A percentile compares a stretch with the other conserved stretches of the same genome.
These are phyloP conservation scores for Aphis gossypii DNA, from an alignment of 1,140 invertebrate species.

Conservation along the genomic window DNA sequence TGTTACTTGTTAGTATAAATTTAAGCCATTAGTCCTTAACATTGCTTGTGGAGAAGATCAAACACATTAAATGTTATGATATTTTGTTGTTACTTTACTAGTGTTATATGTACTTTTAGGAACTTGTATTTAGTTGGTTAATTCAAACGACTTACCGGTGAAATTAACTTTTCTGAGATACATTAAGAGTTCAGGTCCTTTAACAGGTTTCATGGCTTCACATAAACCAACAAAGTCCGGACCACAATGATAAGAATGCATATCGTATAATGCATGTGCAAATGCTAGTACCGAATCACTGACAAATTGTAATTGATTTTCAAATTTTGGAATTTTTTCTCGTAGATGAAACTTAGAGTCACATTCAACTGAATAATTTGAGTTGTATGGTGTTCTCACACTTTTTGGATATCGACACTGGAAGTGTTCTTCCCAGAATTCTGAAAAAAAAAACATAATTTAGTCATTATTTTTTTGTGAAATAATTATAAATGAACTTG, in stretches of 20 bases:
- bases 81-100: background rate
- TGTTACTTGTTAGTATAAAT: no score
- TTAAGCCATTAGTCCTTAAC: background rate
- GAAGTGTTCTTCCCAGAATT: slow-evolving; percentile 94
- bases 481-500: background rate
- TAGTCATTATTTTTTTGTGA: background rate
- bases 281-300: slow-evolving; percentile 92
- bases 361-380: slow-evolving; percentile 73
- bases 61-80: background rate
- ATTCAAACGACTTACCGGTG: slow-evolving; percentile 70
- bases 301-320: slow-evolving; percentile 90
- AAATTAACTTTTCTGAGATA: slow-evolving; percentile 86
- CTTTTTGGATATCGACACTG: slow-evolving; percentile 82
- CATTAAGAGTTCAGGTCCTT: slow-evolving; percentile 81
- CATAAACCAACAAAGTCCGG: slow-evolving; percentile 75
- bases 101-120: background rate
- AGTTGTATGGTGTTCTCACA: slow-evolving; percentile 81
- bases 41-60: background rate
- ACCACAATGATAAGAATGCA: slow-evolving; percentile 81
- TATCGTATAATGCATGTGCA: slow-evolving; percentile 82
- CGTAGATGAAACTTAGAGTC: slow-evolving; percentile 71
- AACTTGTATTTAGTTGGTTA: background rate
- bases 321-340: slow-evolving; percentile 80
- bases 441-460: slow-evolving; percentile 67
- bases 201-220: slow-evolving; percentile 85